phyloP scores from a whole-genome alignment of 2,888 invertebrate genomes.

The Pammene aurita region DNA sequence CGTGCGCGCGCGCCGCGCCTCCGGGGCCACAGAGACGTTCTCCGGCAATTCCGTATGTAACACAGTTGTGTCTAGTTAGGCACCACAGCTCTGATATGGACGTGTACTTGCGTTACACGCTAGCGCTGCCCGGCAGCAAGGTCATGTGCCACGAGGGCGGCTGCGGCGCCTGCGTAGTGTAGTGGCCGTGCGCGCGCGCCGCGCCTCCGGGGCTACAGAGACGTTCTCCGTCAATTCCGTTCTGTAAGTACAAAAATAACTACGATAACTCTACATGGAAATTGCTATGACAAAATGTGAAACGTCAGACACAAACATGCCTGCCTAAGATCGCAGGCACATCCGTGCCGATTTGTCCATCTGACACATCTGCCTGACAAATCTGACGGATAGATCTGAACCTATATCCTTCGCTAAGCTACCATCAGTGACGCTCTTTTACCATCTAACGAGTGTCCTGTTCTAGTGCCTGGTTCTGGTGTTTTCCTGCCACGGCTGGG shows the following conservation, averaged over 20 bases:
- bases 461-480: conserved; percentile 79
- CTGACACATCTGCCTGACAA: too few relatives aligned
- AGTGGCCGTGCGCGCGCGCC: conserved; percentile 65
- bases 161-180: conserved; percentile 72
- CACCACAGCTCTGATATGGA: too few relatives aligned
- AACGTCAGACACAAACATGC: too few relatives aligned
- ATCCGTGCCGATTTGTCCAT: too few relatives aligned
- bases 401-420: too few relatives aligned
- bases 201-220: conserved; percentile 58
- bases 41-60: conserved; percentile 8
- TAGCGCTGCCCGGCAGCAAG: too few relatives aligned
- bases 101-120: too few relatives aligned
- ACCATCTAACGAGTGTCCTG: not conserved
- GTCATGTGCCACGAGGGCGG: conserved; percentile 61
- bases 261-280: conserved; percentile 61
- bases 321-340: too few relatives aligned
- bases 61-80: conserved; percentile 58
- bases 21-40: conserved; percentile 62
- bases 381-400: too few relatives aligned
- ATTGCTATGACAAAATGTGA: too few relatives aligned
- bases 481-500: conserved; percentile 85
- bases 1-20: conserved; percentile 62
- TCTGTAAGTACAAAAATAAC: too few relatives aligned
- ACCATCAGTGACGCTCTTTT: not conserved
- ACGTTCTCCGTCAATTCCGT: conserved; percentile 52